Percentiles rank a stretch among this genome's conserved stretches.
These are phyloP conservation scores for Campopleginae sp. DNA, from an alignment of 2,888 invertebrate species.

Conservation along the genomic window DNA sequence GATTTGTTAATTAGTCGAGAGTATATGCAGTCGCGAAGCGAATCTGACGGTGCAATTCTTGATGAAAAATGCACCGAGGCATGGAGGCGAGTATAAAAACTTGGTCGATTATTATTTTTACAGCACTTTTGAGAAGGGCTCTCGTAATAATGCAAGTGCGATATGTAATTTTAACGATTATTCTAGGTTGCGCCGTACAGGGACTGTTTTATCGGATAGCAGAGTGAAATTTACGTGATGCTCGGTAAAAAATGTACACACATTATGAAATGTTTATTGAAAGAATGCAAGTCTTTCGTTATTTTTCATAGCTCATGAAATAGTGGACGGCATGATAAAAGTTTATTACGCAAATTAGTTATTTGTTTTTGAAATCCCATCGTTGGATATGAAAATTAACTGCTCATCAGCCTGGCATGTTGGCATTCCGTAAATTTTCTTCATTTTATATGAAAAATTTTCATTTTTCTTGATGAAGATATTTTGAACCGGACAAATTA, in stretches of 20 bases:
- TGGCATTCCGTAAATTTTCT: no score
- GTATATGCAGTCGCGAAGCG: not conserved
- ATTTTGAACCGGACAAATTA: no score
- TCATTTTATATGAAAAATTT: no score
- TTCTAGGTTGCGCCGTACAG: not conserved
- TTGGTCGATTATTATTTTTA: not conserved
- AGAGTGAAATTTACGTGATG: not conserved
- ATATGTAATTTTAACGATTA: not conserved
- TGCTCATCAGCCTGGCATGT: not conserved
- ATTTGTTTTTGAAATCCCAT: not conserved
- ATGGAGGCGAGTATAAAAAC: not conserved
- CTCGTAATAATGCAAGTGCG: not conserved
- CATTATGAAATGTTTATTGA: not conserved
- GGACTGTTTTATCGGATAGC: not conserved
- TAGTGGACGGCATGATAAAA: not conserved
- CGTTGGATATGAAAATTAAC: not conserved
- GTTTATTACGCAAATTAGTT: not conserved
- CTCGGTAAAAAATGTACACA: slow-evolving; percentile 5
- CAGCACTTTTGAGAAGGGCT: not conserved
- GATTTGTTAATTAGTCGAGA: no score
- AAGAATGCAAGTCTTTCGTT: not conserved
- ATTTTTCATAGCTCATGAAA: not conserved
- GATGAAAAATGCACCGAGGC: not conserved
- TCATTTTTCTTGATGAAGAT: no score
- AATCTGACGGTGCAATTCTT: not conserved